Percentiles rank a stretch among this genome's conserved stretches.
Evolutionary conservation across 2,888 invertebrate species (phyloP).

Genomic region (Phanerotoma sp.): DNA sequence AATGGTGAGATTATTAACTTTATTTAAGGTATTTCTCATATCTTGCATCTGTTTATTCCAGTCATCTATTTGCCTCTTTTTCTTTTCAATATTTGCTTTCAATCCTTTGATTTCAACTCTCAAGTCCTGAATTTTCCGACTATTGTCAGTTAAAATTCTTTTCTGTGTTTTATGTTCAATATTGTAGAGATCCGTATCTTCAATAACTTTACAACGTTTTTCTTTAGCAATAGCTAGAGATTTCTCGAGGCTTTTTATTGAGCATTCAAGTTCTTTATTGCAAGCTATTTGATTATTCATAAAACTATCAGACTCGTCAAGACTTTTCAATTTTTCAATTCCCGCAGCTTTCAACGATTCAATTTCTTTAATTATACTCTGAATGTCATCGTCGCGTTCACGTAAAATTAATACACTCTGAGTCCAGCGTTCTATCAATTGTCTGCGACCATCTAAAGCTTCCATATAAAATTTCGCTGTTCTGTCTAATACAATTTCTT

Average conservation of each 20-base stretch:
- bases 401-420: constrained; percentile 69
- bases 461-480: constrained; percentile 60
- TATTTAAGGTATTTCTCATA: constrained; percentile 59
- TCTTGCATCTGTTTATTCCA: constrained; percentile 54
- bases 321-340: constrained; percentile 59
- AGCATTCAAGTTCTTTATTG: constrained; percentile 60
- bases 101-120: constrained; percentile 33
- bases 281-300: constrained; percentile 63
- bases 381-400: constrained; percentile 70
- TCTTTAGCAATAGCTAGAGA: constrained; percentile 54
- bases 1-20: constrained; percentile 60
- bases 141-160: constrained; percentile 35
- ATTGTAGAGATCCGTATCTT: constrained; percentile 52
- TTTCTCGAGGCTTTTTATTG: constrained; percentile 55
- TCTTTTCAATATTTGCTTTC: constrained; percentile 27
- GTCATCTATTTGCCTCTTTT: constrained; percentile 35
- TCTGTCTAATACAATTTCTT: constrained; percentile 62
- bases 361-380: constrained; percentile 61
- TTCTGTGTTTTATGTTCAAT: constrained; percentile 47
- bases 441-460: constrained; percentile 67
- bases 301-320: constrained; percentile 65
- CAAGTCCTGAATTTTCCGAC: constrained; percentile 32
- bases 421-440: constrained; percentile 73
- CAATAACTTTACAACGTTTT: constrained; percentile 48
- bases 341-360: constrained; percentile 58